Conservation (phyloP, 2,888 invertebrate genomes). For the Rhagonycha lutea region DNA sequence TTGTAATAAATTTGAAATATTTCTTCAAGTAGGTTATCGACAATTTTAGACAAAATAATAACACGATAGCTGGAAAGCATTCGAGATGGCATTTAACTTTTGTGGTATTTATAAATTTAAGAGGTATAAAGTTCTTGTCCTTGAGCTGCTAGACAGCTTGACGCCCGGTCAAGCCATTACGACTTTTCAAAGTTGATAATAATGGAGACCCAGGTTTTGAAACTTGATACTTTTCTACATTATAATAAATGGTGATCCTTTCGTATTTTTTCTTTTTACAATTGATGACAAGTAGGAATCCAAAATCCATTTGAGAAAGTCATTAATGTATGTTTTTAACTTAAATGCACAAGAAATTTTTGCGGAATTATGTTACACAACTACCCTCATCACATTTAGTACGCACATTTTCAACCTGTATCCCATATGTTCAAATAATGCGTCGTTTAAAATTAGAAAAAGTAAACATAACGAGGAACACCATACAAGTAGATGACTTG, state of each 20-base stretch:
- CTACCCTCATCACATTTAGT: background rate
- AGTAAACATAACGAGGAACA: background rate
- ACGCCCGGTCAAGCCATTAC: constrained; percentile 32
- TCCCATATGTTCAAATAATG: background rate
- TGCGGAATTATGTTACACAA: background rate
- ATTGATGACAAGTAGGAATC: background rate
- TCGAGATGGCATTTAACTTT: background rate
- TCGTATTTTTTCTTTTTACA: background rate
- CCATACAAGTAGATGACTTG: constrained; percentile 17
- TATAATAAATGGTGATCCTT: constrained; percentile 11
- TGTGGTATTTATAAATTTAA: constrained; percentile 14
- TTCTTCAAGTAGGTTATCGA: background rate
- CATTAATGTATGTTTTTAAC: background rate
- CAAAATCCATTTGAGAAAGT: background rate
- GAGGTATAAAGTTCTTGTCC: constrained; percentile 22
- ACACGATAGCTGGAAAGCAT: background rate
- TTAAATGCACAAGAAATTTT: background rate
- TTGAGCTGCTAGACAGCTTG: constrained; percentile 37
- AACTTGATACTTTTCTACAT: constrained; percentile 34
- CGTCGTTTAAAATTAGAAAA: background rate
- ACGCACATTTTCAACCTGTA: background rate
- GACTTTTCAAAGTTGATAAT: constrained; percentile 18
- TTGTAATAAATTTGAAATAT: background rate
- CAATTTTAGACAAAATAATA: background rate
- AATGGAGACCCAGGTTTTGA: constrained; percentile 26